Evolutionary conservation across 1,140 invertebrate species (phyloP), one percentile per base, ranked within the genome.

Genomic region (Zaprionus nigranus): DNA sequence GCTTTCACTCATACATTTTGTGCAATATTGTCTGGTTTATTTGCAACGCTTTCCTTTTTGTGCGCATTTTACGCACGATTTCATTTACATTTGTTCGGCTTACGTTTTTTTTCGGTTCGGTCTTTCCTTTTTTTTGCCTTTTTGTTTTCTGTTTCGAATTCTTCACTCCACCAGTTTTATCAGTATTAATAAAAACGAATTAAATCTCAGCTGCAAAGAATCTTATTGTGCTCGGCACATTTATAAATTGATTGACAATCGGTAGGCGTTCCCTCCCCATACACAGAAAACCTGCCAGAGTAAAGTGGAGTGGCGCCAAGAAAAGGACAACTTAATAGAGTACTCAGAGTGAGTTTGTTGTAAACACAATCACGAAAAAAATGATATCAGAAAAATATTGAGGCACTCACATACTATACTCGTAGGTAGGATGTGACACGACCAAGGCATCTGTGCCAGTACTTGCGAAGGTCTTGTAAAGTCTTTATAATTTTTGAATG

Each of bases 31-130:
- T 84, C 65, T 58, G 56, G 49, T 54, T 54, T 59, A 81, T 76
- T 78, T 77, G 58, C 57, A 76, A 68, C 68, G 75, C 79, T 77
- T 81, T 83, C 40, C 84, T 78, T 86, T 86, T 90, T 88, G 81
- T 90, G 82, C 70, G 71, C 78, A 78, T 90, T 81, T 90, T 85
- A 88, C 84, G 84, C 84, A 88, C 84, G 81, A 88, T 88, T 88
- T 88, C 81, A 81, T 84, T 79, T 90, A 81, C 79, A 74, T 85
- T 85, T 81, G 78, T 59, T 78, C 58, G 63, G 75, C 70, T 78
- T 78, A 78, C 63, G 40, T 62, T 51, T 59, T 73, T 62, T 75
- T 53, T 15, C 30, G 26, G 38, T n/a, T 40, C 5, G 13, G 15
- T 9, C 49, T 58, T 73, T 62, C n/a, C 67, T 46, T 58, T 24